phyloP scores from a whole-genome alignment of 2,113 vertebrate genomes.

The Colistium nudipinnis region DNA sequence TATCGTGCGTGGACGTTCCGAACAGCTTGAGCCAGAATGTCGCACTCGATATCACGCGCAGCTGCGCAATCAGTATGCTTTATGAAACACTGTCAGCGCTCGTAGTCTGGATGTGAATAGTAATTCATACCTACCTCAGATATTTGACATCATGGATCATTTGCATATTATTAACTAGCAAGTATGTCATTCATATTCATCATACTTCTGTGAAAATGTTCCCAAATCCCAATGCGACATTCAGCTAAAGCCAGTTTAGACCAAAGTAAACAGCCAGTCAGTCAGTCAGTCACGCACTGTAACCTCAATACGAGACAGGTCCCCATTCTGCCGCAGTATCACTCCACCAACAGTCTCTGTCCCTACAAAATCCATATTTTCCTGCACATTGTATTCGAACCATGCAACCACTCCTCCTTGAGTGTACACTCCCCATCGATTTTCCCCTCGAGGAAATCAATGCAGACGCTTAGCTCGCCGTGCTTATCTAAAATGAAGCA shows the following conservation, averaged over 20 bases:
- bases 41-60: neutral
- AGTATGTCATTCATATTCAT: conserved; percentile 31
- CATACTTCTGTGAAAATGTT: neutral
- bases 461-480: neutral
- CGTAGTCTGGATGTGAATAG: conserved; percentile 27
- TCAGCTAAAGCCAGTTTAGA: conserved; percentile 12
- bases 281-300: conserved; percentile 1
- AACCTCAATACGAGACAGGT: neutral
- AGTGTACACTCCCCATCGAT: neutral
- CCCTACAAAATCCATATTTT: neutral
- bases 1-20: conserved; percentile 12
- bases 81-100: conserved; percentile 39
- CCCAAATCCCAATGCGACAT: conserved; percentile 25
- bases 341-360: neutral
- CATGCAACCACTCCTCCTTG: neutral
- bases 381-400: neutral
- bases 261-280: conserved; percentile 8
- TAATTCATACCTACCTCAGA: conserved; percentile 9
- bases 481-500: conserved; percentile 36
- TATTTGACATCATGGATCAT: conserved; percentile 8
- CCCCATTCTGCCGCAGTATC: neutral
- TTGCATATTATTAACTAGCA: conserved; percentile 8
- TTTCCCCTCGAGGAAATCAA: conserved; percentile 22
- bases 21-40: conserved; percentile 27
- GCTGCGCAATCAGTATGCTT: conserved; percentile 40